These are phyloP conservation scores for Peromyscus melanophrys DNA, from an alignment of 2,797 vertebrate genomes.

Conservation along the genomic window DNA sequence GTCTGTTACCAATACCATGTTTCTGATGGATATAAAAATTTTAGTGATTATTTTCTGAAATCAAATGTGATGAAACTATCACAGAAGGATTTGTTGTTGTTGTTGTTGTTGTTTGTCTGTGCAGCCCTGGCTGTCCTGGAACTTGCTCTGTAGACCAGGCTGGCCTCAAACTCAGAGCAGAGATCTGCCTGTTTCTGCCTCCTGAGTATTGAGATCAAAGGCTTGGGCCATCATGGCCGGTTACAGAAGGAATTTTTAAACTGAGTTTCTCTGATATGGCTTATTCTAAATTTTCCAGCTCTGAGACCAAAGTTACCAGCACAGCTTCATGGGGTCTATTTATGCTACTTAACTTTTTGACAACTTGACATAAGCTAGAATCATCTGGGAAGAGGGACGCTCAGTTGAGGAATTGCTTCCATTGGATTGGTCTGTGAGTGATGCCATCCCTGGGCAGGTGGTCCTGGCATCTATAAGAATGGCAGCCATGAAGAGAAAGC, in stretches of 20 bases:
- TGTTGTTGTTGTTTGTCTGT: background rate
- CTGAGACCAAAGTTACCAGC: background rate
- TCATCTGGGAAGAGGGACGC: background rate
- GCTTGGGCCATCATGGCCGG: background rate
- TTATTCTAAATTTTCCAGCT: slow-evolving; percentile 42
- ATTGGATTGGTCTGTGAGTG: background rate
- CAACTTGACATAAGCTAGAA: background rate
- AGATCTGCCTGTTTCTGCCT: background rate
- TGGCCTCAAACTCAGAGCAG: background rate
- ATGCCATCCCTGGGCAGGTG: too few relatives aligned
- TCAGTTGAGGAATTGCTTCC: background rate
- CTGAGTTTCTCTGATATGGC: background rate
- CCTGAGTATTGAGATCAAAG: background rate
- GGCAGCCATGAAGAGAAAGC: background rate
- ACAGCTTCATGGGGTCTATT: too few relatives aligned
- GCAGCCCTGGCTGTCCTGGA: too few relatives aligned
- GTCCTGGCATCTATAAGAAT: background rate
- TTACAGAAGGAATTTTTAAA: slow-evolving; percentile 20
- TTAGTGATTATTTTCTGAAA: background rate
- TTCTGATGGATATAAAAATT: background rate
- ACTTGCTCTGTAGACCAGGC: background rate
- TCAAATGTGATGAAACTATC: background rate
- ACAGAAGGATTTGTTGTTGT: background rate
- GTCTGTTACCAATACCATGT: background rate
- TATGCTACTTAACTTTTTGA: background rate